These are phyloP conservation scores for Gryllus bimaculatus DNA, from an alignment of 1,140 invertebrate genomes.

Conservation along the genomic window DNA sequence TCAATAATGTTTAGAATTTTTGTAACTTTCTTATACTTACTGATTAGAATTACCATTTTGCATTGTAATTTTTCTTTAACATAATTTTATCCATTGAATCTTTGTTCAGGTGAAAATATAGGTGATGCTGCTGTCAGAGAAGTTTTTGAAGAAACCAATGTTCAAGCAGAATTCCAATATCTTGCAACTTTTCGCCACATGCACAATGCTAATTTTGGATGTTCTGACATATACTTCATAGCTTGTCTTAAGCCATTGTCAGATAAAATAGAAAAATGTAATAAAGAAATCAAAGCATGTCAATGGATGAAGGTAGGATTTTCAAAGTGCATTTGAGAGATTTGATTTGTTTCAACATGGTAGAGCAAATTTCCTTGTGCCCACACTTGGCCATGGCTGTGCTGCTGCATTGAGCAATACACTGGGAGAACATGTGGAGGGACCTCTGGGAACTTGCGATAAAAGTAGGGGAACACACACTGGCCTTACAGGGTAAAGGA, in stretches of 20 bases:
- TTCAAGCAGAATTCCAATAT: slow-evolving; percentile 62
- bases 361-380: neutral
- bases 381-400: neutral
- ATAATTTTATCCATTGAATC: neutral
- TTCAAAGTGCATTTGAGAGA: neutral
- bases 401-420: no score
- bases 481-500: no score
- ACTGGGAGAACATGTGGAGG: no score
- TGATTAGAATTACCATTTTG: no score
- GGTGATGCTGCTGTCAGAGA: slow-evolving; percentile 69
- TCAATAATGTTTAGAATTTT: no score
- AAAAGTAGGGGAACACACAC: no score
- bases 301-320: slow-evolving; percentile 64
- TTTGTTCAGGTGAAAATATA: slow-evolving; percentile 64
- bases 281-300: slow-evolving; percentile 63
- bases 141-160: slow-evolving; percentile 81
- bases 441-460: no score
- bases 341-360: neutral
- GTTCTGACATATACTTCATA: slow-evolving; percentile 77
- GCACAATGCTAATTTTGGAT: slow-evolving; percentile 59
- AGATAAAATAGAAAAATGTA: slow-evolving; percentile 52
- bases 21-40: no score
- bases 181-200: slow-evolving; percentile 68
- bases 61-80: no score
- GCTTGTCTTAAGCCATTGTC: slow-evolving; percentile 58